Conservation (phyloP, 2,797 vertebrate species). For the Tapera naevia region DNA sequence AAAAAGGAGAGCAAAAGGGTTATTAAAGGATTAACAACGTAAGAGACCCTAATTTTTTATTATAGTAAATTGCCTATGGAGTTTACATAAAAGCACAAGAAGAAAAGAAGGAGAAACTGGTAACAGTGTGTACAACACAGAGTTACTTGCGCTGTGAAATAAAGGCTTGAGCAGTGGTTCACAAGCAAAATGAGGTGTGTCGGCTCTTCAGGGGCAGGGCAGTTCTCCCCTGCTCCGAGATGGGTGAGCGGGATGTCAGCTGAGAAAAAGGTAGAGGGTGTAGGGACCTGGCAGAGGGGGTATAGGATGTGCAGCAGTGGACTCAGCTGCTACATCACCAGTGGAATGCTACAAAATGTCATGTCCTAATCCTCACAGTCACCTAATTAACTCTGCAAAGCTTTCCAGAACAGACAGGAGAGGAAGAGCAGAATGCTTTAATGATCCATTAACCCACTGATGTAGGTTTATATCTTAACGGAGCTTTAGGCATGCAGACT, state of each 20-base stretch:
- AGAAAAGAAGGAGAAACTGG: background rate
- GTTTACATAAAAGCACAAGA: background rate
- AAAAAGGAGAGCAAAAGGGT: background rate
- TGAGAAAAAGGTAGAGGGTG: background rate
- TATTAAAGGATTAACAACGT: background rate
- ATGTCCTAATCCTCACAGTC: background rate
- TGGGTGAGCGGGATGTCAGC: background rate
- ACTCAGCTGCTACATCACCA: background rate
- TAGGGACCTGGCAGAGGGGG: background rate
- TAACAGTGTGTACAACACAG: background rate
- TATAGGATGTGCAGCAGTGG: accelerated
- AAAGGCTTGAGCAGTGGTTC: background rate
- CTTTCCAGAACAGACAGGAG: background rate
- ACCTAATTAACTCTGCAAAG: background rate
- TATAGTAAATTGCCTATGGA: background rate
- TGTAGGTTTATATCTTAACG: background rate
- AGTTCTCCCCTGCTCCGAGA: background rate
- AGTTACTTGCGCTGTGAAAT: background rate
- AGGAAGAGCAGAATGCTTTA: background rate
- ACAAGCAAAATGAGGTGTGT: accelerated
- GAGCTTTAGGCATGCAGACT: background rate
- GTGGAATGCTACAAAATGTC: background rate
- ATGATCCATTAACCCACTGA: background rate
- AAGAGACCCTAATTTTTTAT: background rate
- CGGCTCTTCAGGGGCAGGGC: background rate